Base-by-base conservation (phyloP, 1,140 invertebrate genomes). In the Calycopis cecrops region DNA sequence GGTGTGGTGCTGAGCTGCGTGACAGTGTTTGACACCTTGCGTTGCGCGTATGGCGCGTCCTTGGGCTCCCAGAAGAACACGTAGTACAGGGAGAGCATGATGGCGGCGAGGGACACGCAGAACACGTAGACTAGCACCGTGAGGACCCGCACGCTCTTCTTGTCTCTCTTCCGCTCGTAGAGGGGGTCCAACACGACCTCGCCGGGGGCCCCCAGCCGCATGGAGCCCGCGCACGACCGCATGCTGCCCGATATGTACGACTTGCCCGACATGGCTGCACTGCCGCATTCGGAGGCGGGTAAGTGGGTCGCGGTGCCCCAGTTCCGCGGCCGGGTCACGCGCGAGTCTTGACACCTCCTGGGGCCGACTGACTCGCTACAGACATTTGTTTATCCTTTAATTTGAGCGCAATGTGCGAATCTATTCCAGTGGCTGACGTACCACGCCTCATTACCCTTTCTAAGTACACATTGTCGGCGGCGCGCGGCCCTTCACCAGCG, bases 51-150 rank as follows among this genome's bases (percentile, higher is more conserved):
- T 42, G 82, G 82, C 63, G 85, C 80, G 60, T 79, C 87, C 77
- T 86, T 91, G 0, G 96, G 96, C 80, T 97, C 93, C 97, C 97
- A 99, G 59, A 99, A 92, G 80, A 98, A 96, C 59, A 97, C 94
- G 88, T 99, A 99, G 88, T 99, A 99, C 9, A 98, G 90, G 0
- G 96, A 98, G 18, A 99, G 90, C 78, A 98, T 94, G 62, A 99
- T 97, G 4, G 97, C 97, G 0, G 96, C 97, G 59, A 98, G 88
- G 10, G 97, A 99, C 57, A 99, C 97, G 63, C 96, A 96, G 72
- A 99, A 93, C 50, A 99, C 93, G 87, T 99, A 99, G 8, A 97
- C 96, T 59, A 98, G 91, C 34, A 99, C 97, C 1, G 97, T 99
- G 56, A 98, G 89, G 51, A 99, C 94, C n/a, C 97, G 91, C 35